Percentiles rank a stretch among this genome's conserved stretches.
Evolutionary conservation across 2,797 vertebrate species (phyloP).

Genomic region (Gallinago stenura): DNA sequence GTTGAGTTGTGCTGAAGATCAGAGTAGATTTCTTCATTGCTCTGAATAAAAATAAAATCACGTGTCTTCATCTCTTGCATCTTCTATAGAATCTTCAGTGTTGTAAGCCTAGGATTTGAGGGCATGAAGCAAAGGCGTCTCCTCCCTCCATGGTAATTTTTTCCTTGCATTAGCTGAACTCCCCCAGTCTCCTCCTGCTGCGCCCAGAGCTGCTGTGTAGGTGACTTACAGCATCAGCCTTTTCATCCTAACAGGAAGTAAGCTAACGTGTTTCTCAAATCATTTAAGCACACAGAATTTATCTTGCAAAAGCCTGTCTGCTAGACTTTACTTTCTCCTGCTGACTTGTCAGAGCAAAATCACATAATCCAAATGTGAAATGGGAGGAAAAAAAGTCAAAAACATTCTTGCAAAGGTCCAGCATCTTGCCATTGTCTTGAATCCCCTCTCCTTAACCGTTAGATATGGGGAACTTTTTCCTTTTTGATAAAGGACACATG

Average conservation of each 20-base stretch:
- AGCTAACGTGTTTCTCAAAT: constrained; percentile 68
- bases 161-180: not conserved
- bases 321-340: constrained; percentile 58
- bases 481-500: not conserved
- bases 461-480: not conserved
- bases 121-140: constrained; percentile 7
- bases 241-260: constrained; percentile 61
- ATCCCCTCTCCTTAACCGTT: not conserved
- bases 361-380: not conserved
- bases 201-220: constrained; percentile 8
- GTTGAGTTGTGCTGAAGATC: not conserved
- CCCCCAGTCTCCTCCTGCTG: constrained; percentile 3
- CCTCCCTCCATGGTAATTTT: not conserved
- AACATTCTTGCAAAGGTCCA: not conserved
- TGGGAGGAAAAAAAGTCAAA: not conserved
- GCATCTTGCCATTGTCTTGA: not conserved
- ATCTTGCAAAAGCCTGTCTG: constrained; percentile 59
- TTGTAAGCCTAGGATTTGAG: not conserved
- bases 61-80: not conserved
- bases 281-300: constrained; percentile 69
- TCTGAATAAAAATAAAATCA: not conserved
- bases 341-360: constrained; percentile 36
- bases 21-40: not conserved
- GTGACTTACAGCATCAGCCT: constrained; percentile 52
- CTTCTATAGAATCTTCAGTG: not conserved